Evolutionary conservation across 53 echinoderm and acorn worm genomes (phyloP).

Genomic region (Hippasteria phrygiana): DNA sequence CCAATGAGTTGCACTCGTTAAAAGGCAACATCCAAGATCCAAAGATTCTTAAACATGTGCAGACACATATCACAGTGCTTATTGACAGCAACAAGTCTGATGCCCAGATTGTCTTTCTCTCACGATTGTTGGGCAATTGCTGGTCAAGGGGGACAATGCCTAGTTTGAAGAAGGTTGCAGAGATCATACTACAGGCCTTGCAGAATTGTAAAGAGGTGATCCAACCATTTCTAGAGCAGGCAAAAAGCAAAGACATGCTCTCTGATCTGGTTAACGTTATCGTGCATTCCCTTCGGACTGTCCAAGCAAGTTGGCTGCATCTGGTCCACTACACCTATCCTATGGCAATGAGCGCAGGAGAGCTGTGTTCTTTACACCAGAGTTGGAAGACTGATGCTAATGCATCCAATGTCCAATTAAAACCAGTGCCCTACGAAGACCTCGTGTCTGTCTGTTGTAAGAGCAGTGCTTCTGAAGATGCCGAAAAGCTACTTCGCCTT

Average conservation of each 20-base stretch:
- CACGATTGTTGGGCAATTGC: conserved; percentile 18
- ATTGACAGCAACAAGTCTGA: neutral
- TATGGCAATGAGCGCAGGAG: neutral
- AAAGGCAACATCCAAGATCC: neutral
- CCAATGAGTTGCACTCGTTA: conserved; percentile 3
- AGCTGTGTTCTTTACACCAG: neutral
- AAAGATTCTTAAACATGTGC: neutral
- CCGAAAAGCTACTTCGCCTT: conserved; percentile 1
- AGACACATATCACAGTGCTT: conserved; percentile 11
- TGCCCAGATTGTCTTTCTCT: conserved; percentile 36
- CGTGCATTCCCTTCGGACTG: neutral
- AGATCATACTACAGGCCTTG: neutral
- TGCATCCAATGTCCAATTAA: neutral
- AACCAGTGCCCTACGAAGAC: neutral
- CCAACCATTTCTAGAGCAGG: neutral
- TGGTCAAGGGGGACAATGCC: neutral
- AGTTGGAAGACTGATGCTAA: neutral
- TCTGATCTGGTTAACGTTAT: neutral
- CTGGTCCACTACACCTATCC: conserved; percentile 47
- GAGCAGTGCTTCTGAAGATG: neutral
- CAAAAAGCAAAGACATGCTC: neutral
- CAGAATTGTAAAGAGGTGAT: neutral
- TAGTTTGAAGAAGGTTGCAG: conserved; percentile 1
- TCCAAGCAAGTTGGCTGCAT: conserved; percentile 35
- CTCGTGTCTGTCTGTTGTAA: conserved; percentile 1